Evolutionary conservation across 2,797 vertebrate genomes (phyloP), one percentile per base, ranked within the genome.

Genomic region (Simalia tracyae): DNA sequence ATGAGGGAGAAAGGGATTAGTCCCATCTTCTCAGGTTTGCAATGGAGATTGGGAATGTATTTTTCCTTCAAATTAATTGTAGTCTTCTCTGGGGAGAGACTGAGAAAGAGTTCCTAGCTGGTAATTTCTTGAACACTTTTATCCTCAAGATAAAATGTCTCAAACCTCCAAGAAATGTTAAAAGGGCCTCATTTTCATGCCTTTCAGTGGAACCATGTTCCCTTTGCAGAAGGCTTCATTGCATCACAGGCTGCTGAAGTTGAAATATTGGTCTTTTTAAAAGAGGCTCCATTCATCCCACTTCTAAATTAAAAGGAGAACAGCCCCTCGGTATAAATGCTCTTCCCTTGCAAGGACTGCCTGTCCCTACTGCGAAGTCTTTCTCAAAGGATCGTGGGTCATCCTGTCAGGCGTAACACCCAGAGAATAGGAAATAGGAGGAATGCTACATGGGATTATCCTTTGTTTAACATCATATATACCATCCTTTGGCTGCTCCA

Each of bases 241-340:
- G 86, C 86, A 89, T 76, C 61, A 86, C 63, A 88, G 89, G 85
- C 85, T 50, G 68, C 88, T 61, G 36, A 91, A 92, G 68, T 86
- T 90, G 89, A 93, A 92, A 92, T 92, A 92, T 92, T 92, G 36
- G 89, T 72, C 93, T 63, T 92, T 72, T 88, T 57, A 89, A 81
- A 92, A 92, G 76, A 93, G 86, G 46, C 57, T 86, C 81, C 50
- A 22, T 91, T 93, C 57, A 91, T 91, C 86, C 90, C 64, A 42
- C 28, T 87, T 88, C 76, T 86, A 90, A 93, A 90, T 63, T 76
- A 90, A 90, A 92, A 92, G 86, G 42, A 88, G 60, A 90, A 57
- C 60, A 89, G 84, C 88, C 7, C 42, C 86, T 93, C 68, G 31
- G n/a, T 24, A 2, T 81, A 76, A 88, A 92, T 42, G 24, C n/a